phyloP scores from a whole-genome alignment of 2,113 vertebrate species.

The Catharus minimus region DNA sequence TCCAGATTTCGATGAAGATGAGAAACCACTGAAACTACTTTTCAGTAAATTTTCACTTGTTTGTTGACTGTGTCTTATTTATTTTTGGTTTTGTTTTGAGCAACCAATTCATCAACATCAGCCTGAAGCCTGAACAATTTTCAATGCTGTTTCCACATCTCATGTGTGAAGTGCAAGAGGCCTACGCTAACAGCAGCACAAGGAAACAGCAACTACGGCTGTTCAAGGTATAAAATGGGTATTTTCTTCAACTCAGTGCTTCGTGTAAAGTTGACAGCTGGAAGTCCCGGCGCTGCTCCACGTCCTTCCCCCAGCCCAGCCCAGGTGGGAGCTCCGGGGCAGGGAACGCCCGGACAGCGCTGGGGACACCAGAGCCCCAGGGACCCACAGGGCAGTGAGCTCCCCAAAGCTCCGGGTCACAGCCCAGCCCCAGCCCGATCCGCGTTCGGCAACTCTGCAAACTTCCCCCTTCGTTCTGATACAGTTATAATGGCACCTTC shows the following conservation, averaged over 20 bases:
- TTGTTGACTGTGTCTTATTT: not conserved
- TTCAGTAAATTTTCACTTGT: not conserved
- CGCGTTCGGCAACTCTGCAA: accelerated
- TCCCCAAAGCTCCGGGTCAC: accelerated
- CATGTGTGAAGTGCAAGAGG: accelerated
- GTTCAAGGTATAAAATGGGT: not conserved
- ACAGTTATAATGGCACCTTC: not conserved
- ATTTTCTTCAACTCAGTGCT: not conserved
- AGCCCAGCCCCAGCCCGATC: not conserved
- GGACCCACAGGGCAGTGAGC: not conserved
- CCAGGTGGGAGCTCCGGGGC: not conserved
- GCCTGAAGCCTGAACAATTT: not conserved
- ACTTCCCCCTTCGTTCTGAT: accelerated
- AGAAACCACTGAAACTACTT: not conserved
- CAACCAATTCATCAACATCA: not conserved
- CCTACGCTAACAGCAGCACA: not conserved
- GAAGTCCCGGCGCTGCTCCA: accelerated
- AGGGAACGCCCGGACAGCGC: accelerated
- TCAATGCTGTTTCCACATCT: not conserved
- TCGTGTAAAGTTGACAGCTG: accelerated
- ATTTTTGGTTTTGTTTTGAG: not conserved
- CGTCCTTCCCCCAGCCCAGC: accelerated
- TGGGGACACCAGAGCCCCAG: accelerated
- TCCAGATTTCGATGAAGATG: not conserved
- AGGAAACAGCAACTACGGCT: not conserved